Conservation (phyloP, 2,888 invertebrate genomes). For the Aelia acuminata region DNA sequence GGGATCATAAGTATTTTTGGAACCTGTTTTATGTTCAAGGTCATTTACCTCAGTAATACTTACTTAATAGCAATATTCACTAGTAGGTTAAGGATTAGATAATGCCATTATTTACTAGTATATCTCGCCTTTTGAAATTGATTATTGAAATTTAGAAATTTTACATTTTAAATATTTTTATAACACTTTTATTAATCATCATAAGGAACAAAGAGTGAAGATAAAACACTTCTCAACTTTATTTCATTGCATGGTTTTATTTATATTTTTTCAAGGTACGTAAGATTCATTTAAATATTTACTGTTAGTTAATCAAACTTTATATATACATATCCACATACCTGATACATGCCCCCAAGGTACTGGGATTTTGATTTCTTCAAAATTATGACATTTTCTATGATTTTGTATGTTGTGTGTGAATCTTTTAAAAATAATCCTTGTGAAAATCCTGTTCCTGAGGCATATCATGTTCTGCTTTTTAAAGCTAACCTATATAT, state of each 20-base stretch:
- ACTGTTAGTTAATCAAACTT: not conserved
- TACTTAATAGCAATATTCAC: too few relatives aligned
- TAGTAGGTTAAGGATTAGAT: too few relatives aligned
- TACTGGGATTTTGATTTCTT: conserved; percentile 38
- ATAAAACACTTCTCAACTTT: not conserved
- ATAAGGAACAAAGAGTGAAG: too few relatives aligned
- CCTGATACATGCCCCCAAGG: conserved; percentile 22
- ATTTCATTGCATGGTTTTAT: not conserved
- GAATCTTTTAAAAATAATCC: not conserved
- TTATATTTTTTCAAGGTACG: not conserved
- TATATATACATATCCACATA: not conserved
- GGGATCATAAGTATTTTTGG: too few relatives aligned
- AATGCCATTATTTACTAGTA: too few relatives aligned
- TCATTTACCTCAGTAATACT: too few relatives aligned
- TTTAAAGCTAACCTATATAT: not conserved
- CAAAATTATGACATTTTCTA: not conserved
- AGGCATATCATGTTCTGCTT: not conserved
- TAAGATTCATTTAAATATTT: not conserved
- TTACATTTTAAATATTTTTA: too few relatives aligned
- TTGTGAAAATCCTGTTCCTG: not conserved
- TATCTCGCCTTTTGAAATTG: too few relatives aligned
- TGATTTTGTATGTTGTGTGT: not conserved
- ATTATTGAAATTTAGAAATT: too few relatives aligned
- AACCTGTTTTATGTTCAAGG: too few relatives aligned
- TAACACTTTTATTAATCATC: not conserved